These are phyloP conservation scores for Drosophila paulistorum DNA, from an alignment of 1,140 invertebrate species.

Conservation along the genomic window DNA sequence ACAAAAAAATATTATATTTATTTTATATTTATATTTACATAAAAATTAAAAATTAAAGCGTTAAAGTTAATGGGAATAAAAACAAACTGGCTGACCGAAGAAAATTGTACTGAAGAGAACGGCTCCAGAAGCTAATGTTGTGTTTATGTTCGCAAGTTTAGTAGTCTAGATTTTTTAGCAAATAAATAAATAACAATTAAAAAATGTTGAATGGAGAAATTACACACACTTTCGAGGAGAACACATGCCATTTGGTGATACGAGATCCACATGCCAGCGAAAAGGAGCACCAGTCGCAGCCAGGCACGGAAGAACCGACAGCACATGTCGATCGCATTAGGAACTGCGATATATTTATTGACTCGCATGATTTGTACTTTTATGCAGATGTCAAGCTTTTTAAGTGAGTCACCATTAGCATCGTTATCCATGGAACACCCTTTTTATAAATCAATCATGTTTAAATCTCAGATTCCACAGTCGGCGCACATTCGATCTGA, in stretches of 20 bases:
- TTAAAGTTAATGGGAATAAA: too few relatives aligned
- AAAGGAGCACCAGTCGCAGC: slow-evolving; percentile 46
- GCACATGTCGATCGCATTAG: slow-evolving; percentile 68
- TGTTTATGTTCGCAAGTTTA: too few relatives aligned
- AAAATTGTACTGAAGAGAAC: too few relatives aligned
- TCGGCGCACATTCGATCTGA: slow-evolving; percentile 68
- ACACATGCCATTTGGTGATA: slow-evolving; percentile 67
- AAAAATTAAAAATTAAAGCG: too few relatives aligned
- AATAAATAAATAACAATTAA: slow-evolving; percentile 38
- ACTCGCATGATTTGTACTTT: slow-evolving; percentile 73
- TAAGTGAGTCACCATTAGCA: slow-evolving; percentile 60
- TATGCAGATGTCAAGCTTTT: slow-evolving; percentile 74
- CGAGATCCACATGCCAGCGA: slow-evolving; percentile 55
- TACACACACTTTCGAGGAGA: slow-evolving; percentile 67
- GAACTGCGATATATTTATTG: slow-evolving; percentile 78
- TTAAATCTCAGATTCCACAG: slow-evolving; percentile 62
- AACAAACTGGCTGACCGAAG: too few relatives aligned
- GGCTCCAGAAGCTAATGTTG: too few relatives aligned
- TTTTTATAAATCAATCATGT: slow-evolving; percentile 19
- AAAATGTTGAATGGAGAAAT: slow-evolving; percentile 73
- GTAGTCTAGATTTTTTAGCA: too few relatives aligned
- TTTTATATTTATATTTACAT: too few relatives aligned
- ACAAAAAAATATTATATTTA: too few relatives aligned
- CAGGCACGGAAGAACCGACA: slow-evolving; percentile 14
- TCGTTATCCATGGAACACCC: slow-evolving; percentile 13